Evolutionary conservation across 2,113 vertebrate species (phyloP), one percentile per base, ranked within the genome.

Genomic region (Phasianus colchicus): DNA sequence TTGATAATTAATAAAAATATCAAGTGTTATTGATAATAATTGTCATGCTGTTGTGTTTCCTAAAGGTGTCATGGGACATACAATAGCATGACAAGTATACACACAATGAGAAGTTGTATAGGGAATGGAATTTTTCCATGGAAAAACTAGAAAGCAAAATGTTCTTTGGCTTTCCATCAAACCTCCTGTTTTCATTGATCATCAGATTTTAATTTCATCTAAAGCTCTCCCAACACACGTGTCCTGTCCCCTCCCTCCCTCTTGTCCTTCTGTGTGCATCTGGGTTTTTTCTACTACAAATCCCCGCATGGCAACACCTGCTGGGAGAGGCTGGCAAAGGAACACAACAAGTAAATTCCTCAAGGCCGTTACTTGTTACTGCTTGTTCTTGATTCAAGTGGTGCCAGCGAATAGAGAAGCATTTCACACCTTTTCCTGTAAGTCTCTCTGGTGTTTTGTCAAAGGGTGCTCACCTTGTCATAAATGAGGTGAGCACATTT

Each of bases 331-430:
- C 90, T 97, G 95, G 95, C 95, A 96, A 93, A 65, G 89, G 89
- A 97, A 96, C 89, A 94, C 69, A 73, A 67, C 72, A 79, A 90
- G 89, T 73, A 92, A 94, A 90, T 97, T 97, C 96, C 96, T 97
- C 69, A 69, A 93, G 97, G 95, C 97, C 78, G 55, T 87, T 70
- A 86, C 98, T 83, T 97, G 98, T 97, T 97, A 67, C 87, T 96
- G 93, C 97, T 94, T 98, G 98, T 95, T 94, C 80, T 83, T 93
- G 96, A 97, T 98, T 98, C 86, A 95, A 96, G 97, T 97, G 89
- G 67, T 97, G 96, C 97, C 97, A 96, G 84, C 79, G 96, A 90
- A 96, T 92, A 88, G 67, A 86, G 85, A 83, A 93, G 47, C 83
- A 29, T 83, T 95, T 97, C 95, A 86, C 94, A 88, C 92, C 94